Conservation (phyloP, 35 echinoderm and acorn worm genomes). For the Ophiothrix spiculata region DNA sequence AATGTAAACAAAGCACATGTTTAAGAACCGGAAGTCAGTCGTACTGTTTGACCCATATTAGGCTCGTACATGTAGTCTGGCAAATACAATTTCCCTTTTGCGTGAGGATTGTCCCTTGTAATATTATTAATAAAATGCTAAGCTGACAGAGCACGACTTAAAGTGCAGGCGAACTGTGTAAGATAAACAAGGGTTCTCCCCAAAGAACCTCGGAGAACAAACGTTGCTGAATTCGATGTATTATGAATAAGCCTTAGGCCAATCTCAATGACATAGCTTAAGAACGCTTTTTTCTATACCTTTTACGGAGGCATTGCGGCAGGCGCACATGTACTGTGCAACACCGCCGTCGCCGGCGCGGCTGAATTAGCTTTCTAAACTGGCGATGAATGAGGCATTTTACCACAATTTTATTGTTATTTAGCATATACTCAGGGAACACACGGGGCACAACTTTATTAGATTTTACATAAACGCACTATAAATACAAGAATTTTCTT, state of each 20-base stretch:
- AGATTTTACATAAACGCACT: not conserved
- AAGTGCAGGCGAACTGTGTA: conserved; percentile 4
- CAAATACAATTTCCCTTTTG: not conserved
- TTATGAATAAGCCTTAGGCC: not conserved
- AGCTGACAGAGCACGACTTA: not conserved
- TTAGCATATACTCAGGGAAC: not conserved
- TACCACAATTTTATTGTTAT: not conserved
- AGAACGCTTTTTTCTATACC: not conserved
- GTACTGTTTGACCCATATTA: not conserved
- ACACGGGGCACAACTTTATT: not conserved
- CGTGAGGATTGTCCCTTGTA: not conserved
- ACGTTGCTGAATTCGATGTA: not conserved
- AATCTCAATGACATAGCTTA: not conserved
- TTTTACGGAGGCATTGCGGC: not conserved
- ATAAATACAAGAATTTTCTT: no score
- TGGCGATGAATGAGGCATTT: not conserved
- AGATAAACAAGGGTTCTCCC: conserved; percentile 1
- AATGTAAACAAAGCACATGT: not conserved
- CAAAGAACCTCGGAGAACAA: not conserved
- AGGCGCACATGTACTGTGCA: not conserved
- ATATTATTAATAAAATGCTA: conserved; percentile 17
- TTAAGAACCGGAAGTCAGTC: not conserved
- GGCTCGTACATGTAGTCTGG: no score
- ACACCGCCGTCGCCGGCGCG: not conserved
- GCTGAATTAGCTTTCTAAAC: not conserved